Conservation (phyloP, 2,888 invertebrate species). For the Acronicta leporina region DNA sequence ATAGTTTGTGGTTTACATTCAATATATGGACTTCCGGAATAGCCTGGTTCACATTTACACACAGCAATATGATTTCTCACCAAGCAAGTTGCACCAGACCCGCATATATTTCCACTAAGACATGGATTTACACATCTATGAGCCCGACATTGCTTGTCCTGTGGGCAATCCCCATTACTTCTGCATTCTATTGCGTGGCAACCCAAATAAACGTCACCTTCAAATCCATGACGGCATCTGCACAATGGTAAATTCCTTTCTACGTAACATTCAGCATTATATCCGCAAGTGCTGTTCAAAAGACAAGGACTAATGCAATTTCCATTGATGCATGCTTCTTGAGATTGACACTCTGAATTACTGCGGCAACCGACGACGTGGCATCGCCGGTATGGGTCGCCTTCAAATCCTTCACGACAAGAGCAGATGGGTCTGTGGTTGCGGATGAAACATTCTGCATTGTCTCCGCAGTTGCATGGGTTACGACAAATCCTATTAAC, state of each 20-base stretch:
- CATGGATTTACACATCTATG: constrained; percentile 96
- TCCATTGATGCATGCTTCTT: constrained; percentile 95
- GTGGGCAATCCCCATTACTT: constrained; percentile 96
- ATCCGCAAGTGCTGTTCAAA: constrained; percentile 93
- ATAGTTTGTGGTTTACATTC: constrained; percentile 93
- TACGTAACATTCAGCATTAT: constrained; percentile 94
- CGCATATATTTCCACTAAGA: constrained; percentile 93
- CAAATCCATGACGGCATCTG: constrained; percentile 94
- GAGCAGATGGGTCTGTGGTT: constrained; percentile 96
- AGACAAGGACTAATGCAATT: constrained; percentile 96
- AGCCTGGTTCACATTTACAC: constrained; percentile 95
- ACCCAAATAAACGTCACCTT: constrained; percentile 93
- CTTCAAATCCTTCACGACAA: constrained; percentile 95
- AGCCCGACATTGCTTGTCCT: constrained; percentile 95
- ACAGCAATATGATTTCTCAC: constrained; percentile 94
- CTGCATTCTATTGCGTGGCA: constrained; percentile 95
- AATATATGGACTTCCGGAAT: constrained; percentile 94
- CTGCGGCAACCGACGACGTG: constrained; percentile 94
- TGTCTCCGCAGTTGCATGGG: constrained; percentile 96
- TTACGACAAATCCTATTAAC: constrained; percentile 95
- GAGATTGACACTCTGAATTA: constrained; percentile 95
- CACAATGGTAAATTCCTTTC: constrained; percentile 93
- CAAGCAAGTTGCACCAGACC: constrained; percentile 93
- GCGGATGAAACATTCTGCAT: constrained; percentile 94
- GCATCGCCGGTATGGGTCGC: constrained; percentile 95